These are phyloP conservation scores for Metalampra italica DNA, from an alignment of 2,888 invertebrate genomes.

Conservation along the genomic window DNA sequence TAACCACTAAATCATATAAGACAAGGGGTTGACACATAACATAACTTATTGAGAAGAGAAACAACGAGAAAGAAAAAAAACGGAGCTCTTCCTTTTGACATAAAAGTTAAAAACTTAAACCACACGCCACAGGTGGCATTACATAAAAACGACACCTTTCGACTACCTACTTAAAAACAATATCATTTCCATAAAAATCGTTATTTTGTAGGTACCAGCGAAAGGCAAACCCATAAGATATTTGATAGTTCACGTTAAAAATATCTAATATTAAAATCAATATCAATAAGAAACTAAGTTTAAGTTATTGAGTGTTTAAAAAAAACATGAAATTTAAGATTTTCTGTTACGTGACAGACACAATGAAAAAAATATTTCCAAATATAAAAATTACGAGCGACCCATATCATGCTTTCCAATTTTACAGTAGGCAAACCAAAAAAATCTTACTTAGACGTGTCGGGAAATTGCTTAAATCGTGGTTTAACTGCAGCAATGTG, in stretches of 20 bases:
- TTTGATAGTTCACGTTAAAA: not conserved
- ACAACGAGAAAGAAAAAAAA: slow-evolving; percentile 40
- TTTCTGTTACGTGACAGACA: too few relatives aligned
- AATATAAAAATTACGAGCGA: too few relatives aligned
- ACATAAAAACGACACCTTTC: slow-evolving; percentile 44
- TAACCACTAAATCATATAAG: slow-evolving; percentile 36
- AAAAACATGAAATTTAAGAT: not conserved
- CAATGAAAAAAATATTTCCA: too few relatives aligned
- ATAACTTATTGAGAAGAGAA: slow-evolving; percentile 32
- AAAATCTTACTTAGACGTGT: not conserved
- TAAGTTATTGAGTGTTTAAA: not conserved
- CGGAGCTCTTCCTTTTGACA: slow-evolving; percentile 33
- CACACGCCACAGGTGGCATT: slow-evolving; percentile 52
- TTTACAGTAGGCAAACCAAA: too few relatives aligned
- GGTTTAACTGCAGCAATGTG: slow-evolving; percentile 19
- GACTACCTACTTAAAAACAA: slow-evolving; percentile 34
- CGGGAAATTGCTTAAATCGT: slow-evolving; percentile 21
- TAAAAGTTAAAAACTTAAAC: too few relatives aligned
- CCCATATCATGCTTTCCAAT: too few relatives aligned
- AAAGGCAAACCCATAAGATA: not conserved
- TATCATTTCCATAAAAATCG: slow-evolving; percentile 26
- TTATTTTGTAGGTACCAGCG: slow-evolving; percentile 4
- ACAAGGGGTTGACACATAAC: slow-evolving; percentile 44
- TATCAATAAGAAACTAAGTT: not conserved
- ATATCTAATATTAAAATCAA: not conserved